Evolutionary conservation across 2,888 invertebrate species (phyloP).

Genomic region (Alsophila aescularia): DNA sequence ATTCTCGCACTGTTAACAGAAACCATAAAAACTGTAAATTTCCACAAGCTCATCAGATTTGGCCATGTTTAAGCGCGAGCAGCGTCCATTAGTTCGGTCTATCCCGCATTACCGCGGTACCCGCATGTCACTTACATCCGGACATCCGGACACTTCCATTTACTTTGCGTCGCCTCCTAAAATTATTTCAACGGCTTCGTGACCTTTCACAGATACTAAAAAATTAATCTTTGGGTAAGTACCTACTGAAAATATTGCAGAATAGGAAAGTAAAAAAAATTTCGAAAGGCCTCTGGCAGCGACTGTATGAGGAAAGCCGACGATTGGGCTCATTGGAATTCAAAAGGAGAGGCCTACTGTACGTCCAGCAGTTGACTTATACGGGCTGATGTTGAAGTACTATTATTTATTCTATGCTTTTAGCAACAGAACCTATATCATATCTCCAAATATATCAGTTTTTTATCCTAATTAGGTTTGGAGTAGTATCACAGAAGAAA

Average conservation of each 20-base stretch:
- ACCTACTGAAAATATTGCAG: not conserved
- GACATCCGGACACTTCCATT: slow-evolving; percentile 40
- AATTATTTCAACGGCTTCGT: slow-evolving; percentile 20
- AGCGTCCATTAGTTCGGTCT: slow-evolving; percentile 31
- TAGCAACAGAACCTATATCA: no score
- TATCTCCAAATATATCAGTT: no score
- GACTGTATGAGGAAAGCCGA: no score
- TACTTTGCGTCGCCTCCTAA: slow-evolving; percentile 28
- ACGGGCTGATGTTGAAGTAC: no score
- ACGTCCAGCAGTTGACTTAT: no score
- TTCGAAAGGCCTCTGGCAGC: no score
- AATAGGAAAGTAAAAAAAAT: not conserved
- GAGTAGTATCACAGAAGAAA: no score
- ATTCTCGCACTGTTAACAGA: no score
- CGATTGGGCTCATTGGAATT: no score
- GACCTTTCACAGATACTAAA: not conserved
- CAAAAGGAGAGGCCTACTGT: no score
- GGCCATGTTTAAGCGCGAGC: slow-evolving; percentile 1
- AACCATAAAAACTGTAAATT: not conserved
- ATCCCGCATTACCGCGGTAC: slow-evolving; percentile 26
- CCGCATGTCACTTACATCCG: slow-evolving; percentile 39
- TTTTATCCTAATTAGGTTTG: no score
- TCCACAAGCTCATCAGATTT: slow-evolving; percentile 1
- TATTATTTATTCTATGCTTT: no score
- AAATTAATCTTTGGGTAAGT: not conserved